phyloP scores from a whole-genome alignment of 2,113 vertebrate genomes.

The Chamaea fasciata region DNA sequence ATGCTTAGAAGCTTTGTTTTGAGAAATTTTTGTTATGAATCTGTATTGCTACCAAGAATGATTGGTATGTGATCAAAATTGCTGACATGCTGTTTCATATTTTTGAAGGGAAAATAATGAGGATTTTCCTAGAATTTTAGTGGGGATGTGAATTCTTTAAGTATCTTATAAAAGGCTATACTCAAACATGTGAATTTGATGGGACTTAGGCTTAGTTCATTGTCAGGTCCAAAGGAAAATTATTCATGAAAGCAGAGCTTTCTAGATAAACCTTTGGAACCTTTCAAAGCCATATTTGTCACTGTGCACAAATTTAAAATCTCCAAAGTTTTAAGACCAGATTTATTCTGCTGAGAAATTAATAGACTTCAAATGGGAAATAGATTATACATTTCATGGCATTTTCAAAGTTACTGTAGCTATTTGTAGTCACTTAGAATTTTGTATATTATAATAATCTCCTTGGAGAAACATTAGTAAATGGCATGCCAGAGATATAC shows the following conservation, averaged over 20 bases:
- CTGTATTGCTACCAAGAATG: accelerated
- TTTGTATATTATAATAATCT: background rate
- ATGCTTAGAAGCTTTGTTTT: background rate
- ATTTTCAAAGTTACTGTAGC: background rate
- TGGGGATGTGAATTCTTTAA: background rate
- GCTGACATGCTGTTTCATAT: background rate
- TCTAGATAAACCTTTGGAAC: background rate
- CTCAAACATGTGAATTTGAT: background rate
- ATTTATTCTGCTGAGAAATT: background rate
- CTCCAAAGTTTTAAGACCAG: background rate
- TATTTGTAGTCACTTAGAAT: background rate
- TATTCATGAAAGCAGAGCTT: background rate
- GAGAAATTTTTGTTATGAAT: background rate
- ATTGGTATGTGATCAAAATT: background rate
- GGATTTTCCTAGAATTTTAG: background rate
- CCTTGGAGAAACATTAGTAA: background rate
- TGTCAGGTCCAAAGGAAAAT: background rate
- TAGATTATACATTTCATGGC: background rate
- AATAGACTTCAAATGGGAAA: background rate
- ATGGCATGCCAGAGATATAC: background rate
- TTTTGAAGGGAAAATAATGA: background rate
- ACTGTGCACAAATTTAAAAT: background rate
- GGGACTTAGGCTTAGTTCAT: background rate
- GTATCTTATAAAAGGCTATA: background rate
- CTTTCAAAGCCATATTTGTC: background rate